Evolutionary conservation across 2,888 invertebrate species (phyloP).

Genomic region (Thera obeliscata): DNA sequence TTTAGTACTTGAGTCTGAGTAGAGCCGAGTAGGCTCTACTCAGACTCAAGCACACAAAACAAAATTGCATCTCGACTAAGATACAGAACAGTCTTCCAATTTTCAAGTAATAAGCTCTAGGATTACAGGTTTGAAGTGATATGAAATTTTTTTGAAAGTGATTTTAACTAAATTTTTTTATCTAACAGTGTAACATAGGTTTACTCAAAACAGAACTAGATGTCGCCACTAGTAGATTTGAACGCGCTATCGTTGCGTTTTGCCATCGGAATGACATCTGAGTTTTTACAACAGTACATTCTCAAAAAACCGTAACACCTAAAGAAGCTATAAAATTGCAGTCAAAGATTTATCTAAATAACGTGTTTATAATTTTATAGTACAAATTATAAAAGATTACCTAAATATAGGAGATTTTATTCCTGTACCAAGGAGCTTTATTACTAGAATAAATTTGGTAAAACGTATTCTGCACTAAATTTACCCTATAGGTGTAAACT

Average conservation of each 20-base stretch:
- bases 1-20: too few species aligned
- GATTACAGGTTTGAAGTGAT: conserved; percentile 1
- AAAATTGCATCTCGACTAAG: too few species aligned
- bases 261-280: too few species aligned
- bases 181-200: neutral
- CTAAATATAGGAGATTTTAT: neutral
- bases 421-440: conserved; percentile 12
- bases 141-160: neutral
- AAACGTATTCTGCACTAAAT: neutral
- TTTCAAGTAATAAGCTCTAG: conserved; percentile 24
- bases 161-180: neutral
- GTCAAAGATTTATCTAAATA: neutral
- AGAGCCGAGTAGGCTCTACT: too few species aligned
- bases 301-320: neutral
- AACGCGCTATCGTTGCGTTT: too few species aligned
- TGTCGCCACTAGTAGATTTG: too few species aligned
- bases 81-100: neutral
- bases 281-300: neutral
- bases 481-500: neutral
- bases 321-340: neutral
- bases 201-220: too few species aligned
- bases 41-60: too few species aligned
- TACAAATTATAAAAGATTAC: neutral
- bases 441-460: neutral
- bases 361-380: neutral